A percentile compares a stretch with the other conserved stretches of the same genome.
Evolutionary conservation across 2,888 invertebrate species (phyloP).

Genomic region (Sarcophaga carnaria): DNA sequence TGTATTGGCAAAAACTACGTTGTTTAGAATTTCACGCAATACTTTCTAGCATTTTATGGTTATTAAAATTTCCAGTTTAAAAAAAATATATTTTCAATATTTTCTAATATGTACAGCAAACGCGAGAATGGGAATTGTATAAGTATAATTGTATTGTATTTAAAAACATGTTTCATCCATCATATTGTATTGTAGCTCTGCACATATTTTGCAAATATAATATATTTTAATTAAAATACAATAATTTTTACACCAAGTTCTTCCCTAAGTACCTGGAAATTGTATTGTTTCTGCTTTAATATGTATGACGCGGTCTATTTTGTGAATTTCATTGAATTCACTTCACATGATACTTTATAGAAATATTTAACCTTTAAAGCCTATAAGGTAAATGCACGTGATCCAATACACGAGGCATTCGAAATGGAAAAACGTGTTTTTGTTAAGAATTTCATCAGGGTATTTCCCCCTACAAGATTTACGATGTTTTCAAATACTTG

Average conservation of each 20-base stretch:
- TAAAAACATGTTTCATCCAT: too few relatives aligned
- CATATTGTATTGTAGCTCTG: too few relatives aligned
- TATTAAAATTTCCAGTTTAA: slow-evolving; percentile 20
- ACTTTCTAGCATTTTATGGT: slow-evolving; percentile 4
- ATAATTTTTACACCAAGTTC: too few relatives aligned
- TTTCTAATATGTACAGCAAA: background rate
- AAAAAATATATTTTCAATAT: background rate
- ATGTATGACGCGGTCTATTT: background rate
- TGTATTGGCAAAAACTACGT: too few relatives aligned
- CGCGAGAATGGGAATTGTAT: too few relatives aligned
- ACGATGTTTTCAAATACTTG: background rate
- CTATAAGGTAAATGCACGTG: slow-evolving; percentile 40
- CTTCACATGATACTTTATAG: background rate
- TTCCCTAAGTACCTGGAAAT: too few relatives aligned
- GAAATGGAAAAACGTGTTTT: slow-evolving; percentile 23
- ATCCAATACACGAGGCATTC: slow-evolving; percentile 9
- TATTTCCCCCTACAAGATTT: slow-evolving; percentile 28
- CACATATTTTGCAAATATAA: too few relatives aligned
- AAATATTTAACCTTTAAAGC: background rate
- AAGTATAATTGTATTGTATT: too few relatives aligned
- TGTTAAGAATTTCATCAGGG: slow-evolving; percentile 19
- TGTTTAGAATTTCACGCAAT: slow-evolving; percentile 37
- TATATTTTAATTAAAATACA: too few relatives aligned
- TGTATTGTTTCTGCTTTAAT: too few relatives aligned
- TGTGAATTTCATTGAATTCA: background rate